These are phyloP conservation scores for Ictidomys tridecemlineatus DNA, from an alignment of 2,113 vertebrate species.

Conservation along the genomic window DNA sequence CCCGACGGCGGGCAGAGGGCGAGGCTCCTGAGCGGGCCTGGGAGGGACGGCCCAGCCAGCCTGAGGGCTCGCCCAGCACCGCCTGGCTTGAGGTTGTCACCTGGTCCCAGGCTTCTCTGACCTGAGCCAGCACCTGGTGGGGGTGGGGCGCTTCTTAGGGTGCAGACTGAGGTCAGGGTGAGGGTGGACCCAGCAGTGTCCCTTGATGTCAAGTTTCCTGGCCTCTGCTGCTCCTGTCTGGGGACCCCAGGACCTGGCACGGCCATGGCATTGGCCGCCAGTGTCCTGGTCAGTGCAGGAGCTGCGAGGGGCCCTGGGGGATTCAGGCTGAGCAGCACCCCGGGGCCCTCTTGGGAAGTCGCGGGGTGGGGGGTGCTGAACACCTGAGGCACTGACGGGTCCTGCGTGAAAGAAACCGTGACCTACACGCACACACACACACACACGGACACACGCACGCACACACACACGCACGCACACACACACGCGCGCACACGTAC, in stretches of 20 bases:
- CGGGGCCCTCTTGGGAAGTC: not conserved
- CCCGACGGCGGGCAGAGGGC: not conserved
- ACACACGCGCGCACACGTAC: too few relatives aligned
- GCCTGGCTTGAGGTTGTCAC: too few relatives aligned
- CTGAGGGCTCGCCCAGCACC: rapidly evolving
- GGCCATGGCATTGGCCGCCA: not conserved
- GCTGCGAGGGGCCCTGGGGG: not conserved
- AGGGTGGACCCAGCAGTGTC: not conserved
- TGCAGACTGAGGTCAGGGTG: too few relatives aligned
- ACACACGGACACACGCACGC: too few relatives aligned
- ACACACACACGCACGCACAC: too few relatives aligned
- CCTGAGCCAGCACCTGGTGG: rapidly evolving
- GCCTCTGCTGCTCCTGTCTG: not conserved
- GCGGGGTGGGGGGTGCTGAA: not conserved
- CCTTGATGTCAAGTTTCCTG: not conserved
- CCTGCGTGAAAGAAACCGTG: not conserved
- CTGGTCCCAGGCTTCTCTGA: rapidly evolving
- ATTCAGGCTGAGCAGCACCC: not conserved
- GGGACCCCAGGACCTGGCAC: not conserved
- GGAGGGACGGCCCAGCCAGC: rapidly evolving
- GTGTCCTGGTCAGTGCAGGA: not conserved
- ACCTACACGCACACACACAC: not conserved
- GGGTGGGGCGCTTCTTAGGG: too few relatives aligned
- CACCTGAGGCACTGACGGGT: not conserved
- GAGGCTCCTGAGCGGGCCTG: rapidly evolving